Percentiles rank a stretch among this genome's conserved stretches.
These are phyloP conservation scores for Tetrax tetrax DNA, from an alignment of 2,113 vertebrate genomes.

Conservation along the genomic window DNA sequence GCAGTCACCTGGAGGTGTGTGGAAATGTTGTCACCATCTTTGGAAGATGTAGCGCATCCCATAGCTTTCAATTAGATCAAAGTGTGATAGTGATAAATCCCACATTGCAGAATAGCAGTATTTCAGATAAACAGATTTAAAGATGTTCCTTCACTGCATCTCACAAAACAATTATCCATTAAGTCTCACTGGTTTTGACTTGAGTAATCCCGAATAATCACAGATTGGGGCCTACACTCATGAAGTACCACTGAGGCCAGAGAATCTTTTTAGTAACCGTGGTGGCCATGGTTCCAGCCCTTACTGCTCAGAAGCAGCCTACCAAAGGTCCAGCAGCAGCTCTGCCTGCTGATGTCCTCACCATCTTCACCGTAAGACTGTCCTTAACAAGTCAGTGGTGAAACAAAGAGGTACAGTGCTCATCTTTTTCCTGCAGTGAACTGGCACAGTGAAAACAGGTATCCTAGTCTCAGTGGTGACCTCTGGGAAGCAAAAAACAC, in stretches of 20 bases:
- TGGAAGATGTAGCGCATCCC: background rate
- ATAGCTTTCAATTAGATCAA: background rate
- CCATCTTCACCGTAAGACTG: background rate
- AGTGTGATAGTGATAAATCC: background rate
- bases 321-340: background rate
- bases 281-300: background rate
- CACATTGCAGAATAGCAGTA: background rate
- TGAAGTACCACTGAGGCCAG: background rate
- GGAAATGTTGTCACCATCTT: background rate
- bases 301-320: background rate
- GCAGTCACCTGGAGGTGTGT: background rate
- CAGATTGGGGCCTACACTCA: background rate
- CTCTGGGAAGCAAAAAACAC: background rate
- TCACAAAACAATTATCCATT: background rate
- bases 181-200: background rate
- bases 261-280: fast-evolving
- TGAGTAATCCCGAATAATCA: background rate
- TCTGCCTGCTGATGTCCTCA: background rate
- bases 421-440: background rate
- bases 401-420: background rate
- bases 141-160: background rate
- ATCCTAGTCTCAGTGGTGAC: background rate
- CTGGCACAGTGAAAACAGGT: background rate
- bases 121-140: background rate
- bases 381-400: background rate